A percentile compares a stretch with the other conserved stretches of the same genome.
Conservation (phyloP, 2,113 vertebrate genomes). For the Pseudorasbora parva region DNA sequence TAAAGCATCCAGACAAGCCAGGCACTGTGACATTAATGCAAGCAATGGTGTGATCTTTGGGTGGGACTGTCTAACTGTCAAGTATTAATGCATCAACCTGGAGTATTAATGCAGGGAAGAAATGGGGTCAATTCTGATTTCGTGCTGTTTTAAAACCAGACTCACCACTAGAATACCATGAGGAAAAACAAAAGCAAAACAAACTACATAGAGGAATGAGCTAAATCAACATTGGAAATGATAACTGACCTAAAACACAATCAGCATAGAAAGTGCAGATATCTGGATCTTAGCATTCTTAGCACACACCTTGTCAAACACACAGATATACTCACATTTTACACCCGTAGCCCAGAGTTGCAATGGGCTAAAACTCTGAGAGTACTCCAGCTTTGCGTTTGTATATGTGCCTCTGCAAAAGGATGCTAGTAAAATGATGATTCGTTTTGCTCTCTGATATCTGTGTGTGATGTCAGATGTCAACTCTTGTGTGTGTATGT, state of each 20-base stretch:
- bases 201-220: background rate
- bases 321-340: conserved; percentile 48
- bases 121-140: background rate
- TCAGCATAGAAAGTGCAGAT: background rate
- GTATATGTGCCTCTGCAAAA: background rate
- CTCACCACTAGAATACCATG: background rate
- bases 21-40: background rate
- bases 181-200: background rate
- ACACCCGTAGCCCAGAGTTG: conserved; percentile 50
- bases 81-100: too few relatives aligned
- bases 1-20: background rate
- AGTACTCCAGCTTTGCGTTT: conserved; percentile 30
- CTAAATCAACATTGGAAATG: background rate
- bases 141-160: background rate
- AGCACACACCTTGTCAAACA: conserved; percentile 30
- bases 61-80: background rate
- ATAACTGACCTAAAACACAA: background rate
- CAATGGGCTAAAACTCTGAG: conserved; percentile 37
- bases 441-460: conserved; percentile 22
- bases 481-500: conserved; percentile 37
- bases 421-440: conserved; percentile 24
- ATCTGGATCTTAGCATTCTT: conserved; percentile 18
- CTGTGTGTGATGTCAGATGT: conserved; percentile 25
- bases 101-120: too few relatives aligned
- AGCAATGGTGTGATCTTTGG: background rate